A percentile compares a stretch with the other conserved stretches of the same genome.
Evolutionary conservation across 1,140 invertebrate species (phyloP).

Genomic region (Leptonema lineaticorne): DNA sequence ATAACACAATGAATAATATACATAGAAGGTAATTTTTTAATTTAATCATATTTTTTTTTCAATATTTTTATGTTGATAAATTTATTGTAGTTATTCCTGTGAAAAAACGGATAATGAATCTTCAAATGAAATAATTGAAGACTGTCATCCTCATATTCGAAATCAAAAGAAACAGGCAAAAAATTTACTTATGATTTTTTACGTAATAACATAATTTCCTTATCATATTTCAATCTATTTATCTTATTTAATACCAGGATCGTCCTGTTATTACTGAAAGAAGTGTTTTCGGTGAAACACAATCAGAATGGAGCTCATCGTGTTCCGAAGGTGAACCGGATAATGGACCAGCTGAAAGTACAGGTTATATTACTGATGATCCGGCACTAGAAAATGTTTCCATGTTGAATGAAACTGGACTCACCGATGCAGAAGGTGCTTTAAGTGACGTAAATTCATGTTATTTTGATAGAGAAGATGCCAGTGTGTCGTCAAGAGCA

Average conservation of each 20-base stretch:
- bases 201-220: not conserved
- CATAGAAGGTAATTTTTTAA: conserved; percentile 36
- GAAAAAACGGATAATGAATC: conserved; percentile 47
- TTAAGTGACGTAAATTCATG: conserved; percentile 84
- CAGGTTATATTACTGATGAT: conserved; percentile 80
- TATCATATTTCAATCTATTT: conserved; percentile 21
- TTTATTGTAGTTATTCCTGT: conserved; percentile 47
- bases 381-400: conserved; percentile 80
- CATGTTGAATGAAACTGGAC: conserved; percentile 79
- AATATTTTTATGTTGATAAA: conserved; percentile 10
- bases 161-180: conserved; percentile 37
- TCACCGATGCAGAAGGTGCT: conserved; percentile 82
- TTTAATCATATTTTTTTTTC: not conserved
- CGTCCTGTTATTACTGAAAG: conserved; percentile 45
- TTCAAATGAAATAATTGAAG: conserved; percentile 40
- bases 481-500: conserved; percentile 75
- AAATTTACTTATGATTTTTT: not conserved
- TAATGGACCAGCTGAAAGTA: conserved; percentile 68
- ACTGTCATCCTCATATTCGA: conserved; percentile 31
- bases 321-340: conserved; percentile 54
- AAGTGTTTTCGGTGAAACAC: conserved; percentile 60
- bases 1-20: conserved; percentile 44
- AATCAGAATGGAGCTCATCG: conserved; percentile 74
- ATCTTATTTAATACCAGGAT: conserved; percentile 14
- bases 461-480: conserved; percentile 74